Percentiles rank a stretch among this genome's conserved stretches.
Conservation (phyloP, 2,888 invertebrate genomes). For the Macaria notata region DNA sequence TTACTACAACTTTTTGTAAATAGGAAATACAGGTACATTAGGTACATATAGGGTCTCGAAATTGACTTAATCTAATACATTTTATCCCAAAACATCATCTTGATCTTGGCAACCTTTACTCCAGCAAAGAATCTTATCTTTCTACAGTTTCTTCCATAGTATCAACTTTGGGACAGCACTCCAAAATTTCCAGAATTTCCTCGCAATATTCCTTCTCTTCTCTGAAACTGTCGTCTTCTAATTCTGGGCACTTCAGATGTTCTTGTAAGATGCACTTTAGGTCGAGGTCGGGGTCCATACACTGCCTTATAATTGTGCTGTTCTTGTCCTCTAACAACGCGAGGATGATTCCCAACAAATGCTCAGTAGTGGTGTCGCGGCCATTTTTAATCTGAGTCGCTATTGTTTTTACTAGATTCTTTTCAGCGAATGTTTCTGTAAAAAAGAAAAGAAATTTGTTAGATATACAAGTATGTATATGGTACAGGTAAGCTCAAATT, state of each 20-base stretch:
- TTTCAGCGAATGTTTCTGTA: slow-evolving; percentile 58
- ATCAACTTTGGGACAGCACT: slow-evolving; percentile 30
- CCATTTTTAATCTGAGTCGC: slow-evolving; percentile 45
- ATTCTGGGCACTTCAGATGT: slow-evolving; percentile 48
- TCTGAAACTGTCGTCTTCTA: slow-evolving; percentile 44
- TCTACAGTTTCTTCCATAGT: slow-evolving; percentile 48
- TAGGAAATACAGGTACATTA: too few relatives aligned
- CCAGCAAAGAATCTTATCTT: slow-evolving; percentile 44
- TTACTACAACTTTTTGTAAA: too few relatives aligned
- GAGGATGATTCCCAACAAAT: slow-evolving; percentile 55
- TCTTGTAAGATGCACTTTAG: slow-evolving; percentile 48
- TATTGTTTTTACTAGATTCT: slow-evolving; percentile 50
- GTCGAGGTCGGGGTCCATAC: slow-evolving; percentile 43
- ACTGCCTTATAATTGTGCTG: slow-evolving; percentile 44
- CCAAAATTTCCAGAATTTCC: slow-evolving; percentile 44
- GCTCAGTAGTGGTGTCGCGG: slow-evolving; percentile 56
- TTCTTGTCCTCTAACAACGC: slow-evolving; percentile 45
- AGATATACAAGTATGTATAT: too few relatives aligned
- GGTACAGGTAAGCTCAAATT: too few relatives aligned
- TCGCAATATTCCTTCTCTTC: slow-evolving; percentile 62
- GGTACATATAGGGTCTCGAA: too few relatives aligned
- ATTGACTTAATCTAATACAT: too few relatives aligned
- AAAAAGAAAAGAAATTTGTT: slow-evolving; percentile 21
- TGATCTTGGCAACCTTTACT: too few relatives aligned
- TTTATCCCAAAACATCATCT: too few relatives aligned